phyloP scores from a whole-genome alignment of 2,888 invertebrate genomes.

The Torymus auratus region DNA sequence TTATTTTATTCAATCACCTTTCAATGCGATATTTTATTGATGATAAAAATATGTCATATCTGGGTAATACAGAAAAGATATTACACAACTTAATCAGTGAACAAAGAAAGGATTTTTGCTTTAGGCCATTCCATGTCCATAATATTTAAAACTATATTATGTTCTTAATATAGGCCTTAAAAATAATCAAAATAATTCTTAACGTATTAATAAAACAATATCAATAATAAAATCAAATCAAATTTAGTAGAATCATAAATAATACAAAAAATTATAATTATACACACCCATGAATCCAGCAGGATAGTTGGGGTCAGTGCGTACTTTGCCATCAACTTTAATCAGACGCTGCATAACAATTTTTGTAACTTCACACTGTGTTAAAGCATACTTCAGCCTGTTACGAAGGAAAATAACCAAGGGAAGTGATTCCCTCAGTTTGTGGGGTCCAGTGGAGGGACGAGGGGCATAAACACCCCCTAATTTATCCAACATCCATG shows the following conservation, averaged over 20 bases:
- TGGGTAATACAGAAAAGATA: constrained; percentile 79
- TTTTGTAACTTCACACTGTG: constrained; percentile 96
- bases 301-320: constrained; percentile 98
- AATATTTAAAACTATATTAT: constrained; percentile 61
- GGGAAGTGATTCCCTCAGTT: constrained; percentile 96
- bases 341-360: constrained; percentile 98
- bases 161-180: constrained; percentile 70
- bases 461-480: constrained; percentile 98
- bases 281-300: constrained; percentile 98
- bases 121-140: constrained; percentile 76
- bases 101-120: constrained; percentile 77
- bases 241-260: constrained; percentile 9
- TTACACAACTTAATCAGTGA: constrained; percentile 75
- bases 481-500: constrained; percentile 99
- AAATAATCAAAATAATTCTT: constrained; percentile 8
- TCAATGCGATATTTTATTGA: constrained; percentile 17
- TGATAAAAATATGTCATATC: constrained; percentile 64
- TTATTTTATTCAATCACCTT: neutral
- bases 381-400: constrained; percentile 98
- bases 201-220: constrained; percentile 2
- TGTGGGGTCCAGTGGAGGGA: constrained; percentile 98
- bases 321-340: constrained; percentile 98
- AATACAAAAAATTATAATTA: constrained; percentile 4
- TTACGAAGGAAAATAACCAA: constrained; percentile 97
- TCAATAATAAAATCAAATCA: constrained; percentile 5